These are phyloP conservation scores for Platerodrilus igneus DNA, from an alignment of 2,888 invertebrate genomes.

Conservation along the genomic window DNA sequence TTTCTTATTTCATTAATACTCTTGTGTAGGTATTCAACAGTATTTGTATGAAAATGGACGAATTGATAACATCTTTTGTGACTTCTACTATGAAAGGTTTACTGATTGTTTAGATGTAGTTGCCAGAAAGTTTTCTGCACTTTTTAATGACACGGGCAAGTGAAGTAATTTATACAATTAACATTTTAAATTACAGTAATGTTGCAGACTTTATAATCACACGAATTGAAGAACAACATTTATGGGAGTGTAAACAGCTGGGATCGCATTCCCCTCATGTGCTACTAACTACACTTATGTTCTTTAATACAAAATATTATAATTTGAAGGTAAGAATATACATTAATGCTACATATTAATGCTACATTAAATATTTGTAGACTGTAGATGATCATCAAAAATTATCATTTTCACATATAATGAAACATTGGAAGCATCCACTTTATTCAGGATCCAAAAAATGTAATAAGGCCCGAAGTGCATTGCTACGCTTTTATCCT, in stretches of 20 bases:
- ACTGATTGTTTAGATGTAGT: constrained; percentile 81
- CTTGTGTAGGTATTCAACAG: constrained; percentile 84
- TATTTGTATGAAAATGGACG: constrained; percentile 84
- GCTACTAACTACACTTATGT: constrained; percentile 82
- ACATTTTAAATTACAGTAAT: not conserved
- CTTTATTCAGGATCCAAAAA: constrained; percentile 62
- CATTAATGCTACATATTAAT: not conserved
- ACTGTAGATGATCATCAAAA: constrained; percentile 83
- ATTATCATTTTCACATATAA: constrained; percentile 82
- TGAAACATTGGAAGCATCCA: constrained; percentile 85
- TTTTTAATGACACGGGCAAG: constrained; percentile 76
- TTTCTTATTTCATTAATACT: too few relatives aligned
- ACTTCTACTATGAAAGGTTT: constrained; percentile 80
- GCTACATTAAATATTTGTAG: too few relatives aligned
- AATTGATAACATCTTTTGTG: constrained; percentile 88
- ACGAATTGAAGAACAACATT: constrained; percentile 83
- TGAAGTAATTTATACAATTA: too few relatives aligned
- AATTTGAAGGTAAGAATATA: constrained; percentile 59
- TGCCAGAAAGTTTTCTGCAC: constrained; percentile 69
- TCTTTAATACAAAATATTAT: constrained; percentile 90
- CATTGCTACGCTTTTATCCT: constrained; percentile 81
- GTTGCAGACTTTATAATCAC: constrained; percentile 81
- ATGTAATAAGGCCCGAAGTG: constrained; percentile 74
- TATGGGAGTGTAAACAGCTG: constrained; percentile 89
- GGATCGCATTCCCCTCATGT: constrained; percentile 90